These are phyloP conservation scores for Aulostomus chinensis DNA, from an alignment of 2,797 vertebrate species.

Conservation along the genomic window DNA sequence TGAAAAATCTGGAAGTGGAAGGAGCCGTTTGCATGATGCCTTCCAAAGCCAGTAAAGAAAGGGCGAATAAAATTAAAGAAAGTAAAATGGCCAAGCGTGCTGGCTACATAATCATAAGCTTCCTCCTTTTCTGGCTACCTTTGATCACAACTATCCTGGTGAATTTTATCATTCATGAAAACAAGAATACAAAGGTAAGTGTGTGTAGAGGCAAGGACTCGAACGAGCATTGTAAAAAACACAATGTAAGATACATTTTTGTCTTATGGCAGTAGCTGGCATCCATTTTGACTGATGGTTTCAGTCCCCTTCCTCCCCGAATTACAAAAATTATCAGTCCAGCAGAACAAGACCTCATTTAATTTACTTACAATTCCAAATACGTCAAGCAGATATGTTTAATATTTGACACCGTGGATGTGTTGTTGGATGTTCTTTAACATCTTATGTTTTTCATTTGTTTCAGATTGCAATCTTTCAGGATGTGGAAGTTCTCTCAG, in stretches of 20 bases:
- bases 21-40: constrained; percentile 83
- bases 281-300: no score
- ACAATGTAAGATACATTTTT: no score
- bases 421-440: constrained; percentile 5
- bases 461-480: constrained; percentile 58
- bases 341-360: no score
- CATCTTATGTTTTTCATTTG: no score
- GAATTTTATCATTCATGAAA: constrained; percentile 49
- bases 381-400: no score
- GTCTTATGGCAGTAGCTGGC: no score
- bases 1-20: constrained; percentile 11
- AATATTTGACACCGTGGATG: no score
- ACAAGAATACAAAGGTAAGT: constrained; percentile 61
- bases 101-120: constrained; percentile 79
- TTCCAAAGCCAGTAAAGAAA: constrained; percentile 65
- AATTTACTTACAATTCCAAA: no score
- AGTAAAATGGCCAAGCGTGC: constrained; percentile 80
- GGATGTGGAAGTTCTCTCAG: constrained; percentile 72
- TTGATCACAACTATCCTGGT: constrained; percentile 71
- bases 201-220: no score
- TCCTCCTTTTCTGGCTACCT: constrained; percentile 81
- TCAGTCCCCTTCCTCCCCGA: no score
- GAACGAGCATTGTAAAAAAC: no score
- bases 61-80: constrained; percentile 74
- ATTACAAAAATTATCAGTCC: no score